Conservation (phyloP, 2,888 invertebrate genomes). For the Girardia tigrina region DNA sequence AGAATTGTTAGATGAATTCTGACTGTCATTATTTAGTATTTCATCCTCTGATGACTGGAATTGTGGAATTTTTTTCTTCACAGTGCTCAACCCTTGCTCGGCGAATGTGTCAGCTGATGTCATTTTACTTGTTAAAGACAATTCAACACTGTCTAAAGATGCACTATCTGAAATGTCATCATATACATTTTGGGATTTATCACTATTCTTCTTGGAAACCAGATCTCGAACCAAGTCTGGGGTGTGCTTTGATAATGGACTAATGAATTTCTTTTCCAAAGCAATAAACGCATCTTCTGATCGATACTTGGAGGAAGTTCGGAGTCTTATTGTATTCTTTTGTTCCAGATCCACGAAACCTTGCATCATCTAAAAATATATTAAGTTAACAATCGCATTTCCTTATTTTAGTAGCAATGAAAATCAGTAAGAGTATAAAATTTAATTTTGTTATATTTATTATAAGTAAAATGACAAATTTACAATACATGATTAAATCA, state of each 20-base stretch:
- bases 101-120: slow-evolving; percentile 32
- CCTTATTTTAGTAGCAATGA: too few species aligned
- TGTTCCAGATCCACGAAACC: slow-evolving; percentile 29
- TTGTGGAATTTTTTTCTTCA: slow-evolving; percentile 21
- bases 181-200: not conserved
- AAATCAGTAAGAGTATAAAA: too few species aligned
- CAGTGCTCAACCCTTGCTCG: slow-evolving; percentile 26
- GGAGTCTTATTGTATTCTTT: not conserved
- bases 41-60: not conserved
- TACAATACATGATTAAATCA: too few species aligned
- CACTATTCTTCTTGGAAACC: slow-evolving; percentile 39
- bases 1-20: not conserved
- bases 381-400: too few species aligned
- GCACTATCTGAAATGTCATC: not conserved
- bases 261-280: slow-evolving; percentile 29
- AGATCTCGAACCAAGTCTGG: slow-evolving; percentile 49
- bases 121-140: not conserved
- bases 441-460: too few species aligned
- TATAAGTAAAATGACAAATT: too few species aligned
- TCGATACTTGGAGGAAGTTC: not conserved
- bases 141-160: not conserved
- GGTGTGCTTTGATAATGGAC: slow-evolving; percentile 48
- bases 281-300: slow-evolving; percentile 11
- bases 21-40: not conserved
- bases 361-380: slow-evolving; percentile 30